Evolutionary conservation across 2,888 invertebrate genomes (phyloP), one percentile per base, ranked within the genome.

Genomic region (Carabus problematicus): DNA sequence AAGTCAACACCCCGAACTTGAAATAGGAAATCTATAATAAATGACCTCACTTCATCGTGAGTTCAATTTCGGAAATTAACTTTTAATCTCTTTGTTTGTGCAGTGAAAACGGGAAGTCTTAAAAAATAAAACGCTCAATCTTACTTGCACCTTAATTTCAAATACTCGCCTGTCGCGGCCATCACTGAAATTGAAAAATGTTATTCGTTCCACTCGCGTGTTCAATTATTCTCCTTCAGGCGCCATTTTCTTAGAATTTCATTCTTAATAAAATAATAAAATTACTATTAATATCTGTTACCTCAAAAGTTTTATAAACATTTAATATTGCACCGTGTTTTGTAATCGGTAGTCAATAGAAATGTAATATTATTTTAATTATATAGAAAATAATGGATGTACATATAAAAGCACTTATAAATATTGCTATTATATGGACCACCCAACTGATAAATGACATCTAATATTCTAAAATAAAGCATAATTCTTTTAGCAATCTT

Each of bases 241-340:
- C 60, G 42, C 42, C 54, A 64, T 64, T 54, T 52, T 52, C 45
- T 49, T 8, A 55, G 9, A 56, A 64, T 47, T 56, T 64, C 45
- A 14, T 56, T 56, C 14, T 55, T 43, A 56, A 56, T 64, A 56
- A 54, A 64, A 64, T 43, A 56, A 56, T 64, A 56, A 54, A 64
- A 64, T 49, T n/a, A 41, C 54, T 52, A 64, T 64, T 64, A 56
- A 64, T 54, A 56, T 64, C 55, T 64, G 55, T 42, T 56, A 42
- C 64, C 43, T 64, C 64, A 64, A 56, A 8, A 55, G 64, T 64
- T 64, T 64, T 64, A 64, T 64, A 56, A 55, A 56, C 55, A 56
- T 64, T 56, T 16, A 29, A 3, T 29, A 29, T 29, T 29, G 29
- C 6, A 29, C 2, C 29, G 29, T 29, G 6, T 29, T 29, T 29